Evolutionary conservation across 2,797 vertebrate species (phyloP).

Genomic region (Artibeus lituratus): DNA sequence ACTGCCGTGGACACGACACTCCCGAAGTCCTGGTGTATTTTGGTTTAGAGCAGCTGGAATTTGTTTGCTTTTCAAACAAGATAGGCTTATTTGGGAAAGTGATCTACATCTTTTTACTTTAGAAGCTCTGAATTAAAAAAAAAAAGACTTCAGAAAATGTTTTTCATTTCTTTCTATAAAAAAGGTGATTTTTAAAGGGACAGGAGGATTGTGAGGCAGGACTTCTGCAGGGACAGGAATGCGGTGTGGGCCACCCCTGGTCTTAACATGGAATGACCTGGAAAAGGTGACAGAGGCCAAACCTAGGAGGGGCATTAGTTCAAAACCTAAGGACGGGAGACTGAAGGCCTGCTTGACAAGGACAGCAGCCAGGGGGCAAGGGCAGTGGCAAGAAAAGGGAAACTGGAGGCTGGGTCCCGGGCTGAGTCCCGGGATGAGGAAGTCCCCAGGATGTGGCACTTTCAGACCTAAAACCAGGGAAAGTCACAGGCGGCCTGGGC

Average conservation of each 20-base stretch:
- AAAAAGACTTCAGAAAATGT: conserved; percentile 49
- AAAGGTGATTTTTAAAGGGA: conserved; percentile 19
- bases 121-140: conserved; percentile 42
- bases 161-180: conserved; percentile 68
- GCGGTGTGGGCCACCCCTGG: not conserved
- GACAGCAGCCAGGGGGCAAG: not conserved
- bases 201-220: not conserved
- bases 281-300: not conserved
- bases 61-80: conserved; percentile 56
- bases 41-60: conserved; percentile 39
- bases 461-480: not conserved
- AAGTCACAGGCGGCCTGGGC: not conserved
- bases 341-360: not conserved
- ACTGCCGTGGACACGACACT: not conserved
- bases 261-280: not conserved
- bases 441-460: not conserved
- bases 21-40: not conserved
- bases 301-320: not conserved
- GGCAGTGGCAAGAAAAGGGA: not conserved
- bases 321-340: not conserved
- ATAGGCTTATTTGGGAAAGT: conserved; percentile 65
- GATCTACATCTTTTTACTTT: conserved; percentile 65
- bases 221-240: not conserved
- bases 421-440: not conserved
- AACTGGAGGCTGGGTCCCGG: not conserved